Evolutionary conservation across 2,888 invertebrate species (phyloP), one percentile per base, ranked within the genome.

Genomic region (Epinotia demarniana): DNA sequence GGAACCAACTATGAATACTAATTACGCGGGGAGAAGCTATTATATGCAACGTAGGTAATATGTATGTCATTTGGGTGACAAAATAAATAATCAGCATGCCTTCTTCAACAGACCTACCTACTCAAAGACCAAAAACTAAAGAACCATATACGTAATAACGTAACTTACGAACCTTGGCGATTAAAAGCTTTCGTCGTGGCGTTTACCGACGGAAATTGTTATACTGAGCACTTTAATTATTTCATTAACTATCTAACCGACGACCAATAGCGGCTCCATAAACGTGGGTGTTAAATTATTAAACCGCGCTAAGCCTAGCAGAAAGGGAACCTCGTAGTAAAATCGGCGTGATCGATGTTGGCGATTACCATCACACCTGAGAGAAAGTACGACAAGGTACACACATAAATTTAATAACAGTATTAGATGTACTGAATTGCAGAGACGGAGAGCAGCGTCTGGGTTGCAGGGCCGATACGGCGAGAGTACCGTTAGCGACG

Each of bases 401-500:
- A 87, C 86, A 89, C 88, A 90, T 90, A 89, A 89, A 90, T 90
- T 91, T 91, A 92, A 91, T 92, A 91, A 92, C 91, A 91, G 90
- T 91, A 91, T 90, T 91, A 91, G 91, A 92, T 90, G 88, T 92
- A 91, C 92, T 87, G 88, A 87, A 89, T 90, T 89, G 89, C 90
- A 86, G 87, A 90, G 91, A 88, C 89, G 87, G 84, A 53, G 57
- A 69, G 23, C 69, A 69, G 58, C 87, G 88, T 86, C 89, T 86
- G 85, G 87, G 85, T 86, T 69, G 69, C 69, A 69, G 69, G 69
- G 69, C 60, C 85, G 86, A 49, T 82, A 79, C 82, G 83, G 82
- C 85, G 79, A 73, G 69, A 77, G 86, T 91, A 88, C 93, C 92
- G 92, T 92, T 92, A 92, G 81, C 79, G 82, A 81, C 82, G 79